phyloP scores from a whole-genome alignment of 2,113 vertebrate genomes.

The Rhynchomys soricoides region DNA sequence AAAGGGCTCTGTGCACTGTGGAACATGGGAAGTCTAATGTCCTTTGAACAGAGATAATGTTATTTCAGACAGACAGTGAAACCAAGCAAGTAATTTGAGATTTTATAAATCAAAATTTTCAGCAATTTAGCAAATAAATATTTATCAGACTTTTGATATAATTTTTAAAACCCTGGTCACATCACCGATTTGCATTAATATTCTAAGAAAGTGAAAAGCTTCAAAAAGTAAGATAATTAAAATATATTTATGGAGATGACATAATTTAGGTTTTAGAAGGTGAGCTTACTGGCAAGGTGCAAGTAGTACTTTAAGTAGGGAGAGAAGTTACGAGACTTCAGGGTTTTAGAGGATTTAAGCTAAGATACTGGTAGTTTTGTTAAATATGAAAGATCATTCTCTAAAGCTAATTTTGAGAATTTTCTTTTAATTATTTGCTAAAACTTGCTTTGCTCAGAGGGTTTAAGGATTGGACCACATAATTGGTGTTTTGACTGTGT shows the following conservation, averaged over 20 bases:
- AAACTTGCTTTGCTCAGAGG: not conserved
- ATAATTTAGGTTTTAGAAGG: not conserved
- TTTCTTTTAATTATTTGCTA: not conserved
- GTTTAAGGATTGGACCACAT: not conserved
- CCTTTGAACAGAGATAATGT: constrained; percentile 1
- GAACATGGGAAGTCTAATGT: constrained; percentile 38
- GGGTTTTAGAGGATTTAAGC: not conserved
- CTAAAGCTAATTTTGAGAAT: not conserved
- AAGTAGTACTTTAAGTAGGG: not conserved
- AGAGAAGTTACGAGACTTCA: not conserved
- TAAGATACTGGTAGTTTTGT: not conserved
- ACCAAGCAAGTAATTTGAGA: not conserved
- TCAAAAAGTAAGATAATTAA: not conserved
- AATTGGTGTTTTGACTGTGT: not conserved
- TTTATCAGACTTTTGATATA: not conserved
- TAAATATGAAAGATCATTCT: not conserved
- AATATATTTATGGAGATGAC: not conserved
- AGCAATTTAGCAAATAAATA: not conserved
- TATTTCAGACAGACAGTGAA: not conserved
- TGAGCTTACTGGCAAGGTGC: not conserved
- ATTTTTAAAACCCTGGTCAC: not conserved
- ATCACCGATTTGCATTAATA: not conserved
- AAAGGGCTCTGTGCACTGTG: constrained; percentile 4
- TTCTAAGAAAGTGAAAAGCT: not conserved
- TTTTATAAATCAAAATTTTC: not conserved